Evolutionary conservation across 2,888 invertebrate genomes (phyloP), one percentile per base, ranked within the genome.

Genomic region (Diadegma fenestrale): DNA sequence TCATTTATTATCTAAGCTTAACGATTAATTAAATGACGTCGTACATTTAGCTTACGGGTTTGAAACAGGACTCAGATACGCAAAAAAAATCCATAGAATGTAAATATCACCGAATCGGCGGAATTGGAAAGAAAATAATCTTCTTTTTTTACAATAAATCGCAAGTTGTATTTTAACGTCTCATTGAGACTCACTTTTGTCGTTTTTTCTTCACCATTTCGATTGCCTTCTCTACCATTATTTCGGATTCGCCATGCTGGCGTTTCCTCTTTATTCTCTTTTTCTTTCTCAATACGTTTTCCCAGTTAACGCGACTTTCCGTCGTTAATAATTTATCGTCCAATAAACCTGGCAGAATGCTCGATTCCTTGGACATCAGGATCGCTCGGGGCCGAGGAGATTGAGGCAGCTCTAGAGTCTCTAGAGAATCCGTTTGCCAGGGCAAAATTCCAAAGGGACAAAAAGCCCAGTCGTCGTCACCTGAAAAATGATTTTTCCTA

Each of bases 381-480:
- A 45, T 45, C 12, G 84, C 73, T 41, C 75, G 86, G n/a, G 86
- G 75, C 17, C 77, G 76, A 19, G 87, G 48, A 0, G 82, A 79
- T 10, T 73, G 58, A 17, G 87, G 33, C 4, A 90, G 87, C 45
- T 88, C 81, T 17, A 90, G 72, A 37, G 85, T 80, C 19, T 91
- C 89, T 85, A 89, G 63, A 3, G 89, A 85, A 85, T 91, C 89
- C 0, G 89, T 80, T 86, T 95, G 94, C 94, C 94, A 95, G 12
- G 95, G 95, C 37, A 95, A 86, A 83, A 94, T 88, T 26, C 96
- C 96, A 89, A 95, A 94, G 17, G 95, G 95, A 89, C 94, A 95
- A 58, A 87, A 87, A 37, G 91, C 88, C 95, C 95, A 96, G 80
- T 93, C 89, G 77, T 91, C 76, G 76, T 90, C 86, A 68, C 90